Evolutionary conservation across 2,888 invertebrate genomes (phyloP), one percentile per base, ranked within the genome.

Genomic region (Onchidella celtica): DNA sequence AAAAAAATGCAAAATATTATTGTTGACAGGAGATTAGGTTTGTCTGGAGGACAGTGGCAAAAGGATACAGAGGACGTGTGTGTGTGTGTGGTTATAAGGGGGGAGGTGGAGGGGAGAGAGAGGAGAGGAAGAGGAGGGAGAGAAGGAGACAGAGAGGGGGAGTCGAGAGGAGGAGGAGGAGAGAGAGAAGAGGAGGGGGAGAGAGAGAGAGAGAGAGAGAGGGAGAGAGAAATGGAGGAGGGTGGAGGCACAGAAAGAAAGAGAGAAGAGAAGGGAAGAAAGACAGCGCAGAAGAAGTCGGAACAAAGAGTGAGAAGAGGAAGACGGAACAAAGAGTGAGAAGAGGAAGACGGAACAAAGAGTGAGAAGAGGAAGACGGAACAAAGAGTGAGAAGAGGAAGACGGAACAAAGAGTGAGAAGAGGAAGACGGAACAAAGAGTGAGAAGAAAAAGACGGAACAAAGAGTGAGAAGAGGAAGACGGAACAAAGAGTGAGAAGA

Each of bases 161-260:
- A 36, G 61, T 63, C 36, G 59, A 68, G 63, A 63, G 79, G 72
- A 72, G 57, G 59, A 72, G 79, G n/a, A n/a, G n/a, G n/a, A 11
- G 47, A 47, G 17, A 47, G 47, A 47, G 17, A 47, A 47, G 47
- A 47, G 17, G 17, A 47, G 9, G 47, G 47, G 47, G 17, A 17
- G 47, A 17, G 17, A 17, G 47, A 47, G 47, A 17, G 17, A 17
- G 47, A 47, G 47, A 47, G 47, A 47, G 6, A 47, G 47, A 47
- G 47, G 17, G 69, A 55, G 47, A 66, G 66, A 74, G 73, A 80
- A 66, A 73, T 24, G 65, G 73, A 59, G 55, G 66, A 61, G 61
- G 38, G 72, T 29, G 72, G 69, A 57, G 69, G 38, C 34, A 59
- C 24, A 36, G 38, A 29, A 27, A 38, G 36, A 40, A 69, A 32